Base-by-base conservation (phyloP, 2,113 vertebrate genomes). In the Pelecanus crispus region DNA sequence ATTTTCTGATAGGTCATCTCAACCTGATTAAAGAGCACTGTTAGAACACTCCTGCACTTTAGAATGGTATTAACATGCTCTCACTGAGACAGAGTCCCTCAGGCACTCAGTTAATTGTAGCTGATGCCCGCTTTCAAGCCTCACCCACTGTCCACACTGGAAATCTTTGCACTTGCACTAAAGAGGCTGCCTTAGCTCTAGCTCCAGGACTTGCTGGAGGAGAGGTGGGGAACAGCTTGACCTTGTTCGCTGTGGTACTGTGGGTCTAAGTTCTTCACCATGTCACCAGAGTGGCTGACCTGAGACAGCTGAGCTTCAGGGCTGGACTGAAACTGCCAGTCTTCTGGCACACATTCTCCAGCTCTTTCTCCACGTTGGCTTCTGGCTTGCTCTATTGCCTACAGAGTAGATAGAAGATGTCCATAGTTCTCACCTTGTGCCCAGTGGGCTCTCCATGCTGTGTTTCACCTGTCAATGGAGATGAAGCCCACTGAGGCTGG, bases 1-100 rank as follows among this genome's bases (percentile, higher is more conserved):
- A 36, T 91, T 92, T 88, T 81, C 71, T 95, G 82, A 85, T 87
- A 61, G 92, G 91, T 80, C 88, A 75, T 32, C 74, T 88, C 79
- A 44, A 22, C 32, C 71, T 92, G 86, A 74, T 84, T 85, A 52
- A 90, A 72, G 58, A 88, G 73, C 55, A 17, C 79, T 32, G 40
- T 53, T 61, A 59, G 81, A 66, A 78, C 81, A 56, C 65, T 71
- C n/a, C 63, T 79, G 84, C 65, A 49, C 32, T 93, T 74, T 12
- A 18, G 62, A 52, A 62, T 13, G 52, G 65, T 80, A 66, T 89
- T 79, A 72, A 72, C 1, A 11, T 19, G 67, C 56, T 92, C 67
- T 85, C 1, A 13, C 45, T 81, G 70, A 52, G 59, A 4, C 56
- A 21, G 82, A 62, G 70, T 22, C 86, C 93, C 86, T 85, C 55